These are phyloP conservation scores for Norana najaformis DNA, from an alignment of 2,888 invertebrate species.

Conservation along the genomic window DNA sequence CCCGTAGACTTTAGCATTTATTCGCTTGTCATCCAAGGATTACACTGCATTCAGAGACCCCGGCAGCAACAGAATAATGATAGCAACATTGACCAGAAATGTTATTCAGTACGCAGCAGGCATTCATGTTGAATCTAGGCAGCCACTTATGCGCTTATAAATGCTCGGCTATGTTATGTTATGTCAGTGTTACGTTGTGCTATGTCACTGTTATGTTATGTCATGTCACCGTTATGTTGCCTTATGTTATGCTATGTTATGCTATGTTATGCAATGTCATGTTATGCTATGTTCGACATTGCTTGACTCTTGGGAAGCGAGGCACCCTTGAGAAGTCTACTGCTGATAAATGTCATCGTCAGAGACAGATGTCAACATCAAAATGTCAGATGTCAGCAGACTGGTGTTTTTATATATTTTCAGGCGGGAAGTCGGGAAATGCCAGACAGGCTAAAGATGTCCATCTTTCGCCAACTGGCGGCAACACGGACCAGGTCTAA, in stretches of 20 bases:
- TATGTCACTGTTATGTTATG: not conserved
- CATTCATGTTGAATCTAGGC: not conserved
- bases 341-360: too few species aligned
- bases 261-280: not conserved
- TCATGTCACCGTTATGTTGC: too few species aligned
- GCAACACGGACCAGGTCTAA: not conserved
- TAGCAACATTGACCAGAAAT: not conserved
- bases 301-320: too few species aligned
- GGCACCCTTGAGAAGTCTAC: too few species aligned
- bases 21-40: not conserved
- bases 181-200: not conserved
- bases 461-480: not conserved
- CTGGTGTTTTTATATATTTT: too few species aligned
- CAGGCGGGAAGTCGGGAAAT: too few species aligned
- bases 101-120: not conserved
- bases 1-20: too few species aligned
- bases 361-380: too few species aligned
- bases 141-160: not conserved
- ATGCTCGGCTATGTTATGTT: not conserved
- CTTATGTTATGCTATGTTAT: not conserved
- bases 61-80: not conserved
- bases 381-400: too few species aligned
- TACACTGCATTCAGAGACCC: not conserved
- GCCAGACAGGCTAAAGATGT: too few species aligned
- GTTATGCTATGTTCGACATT: too few species aligned